Evolutionary conservation across 2,888 invertebrate genomes (phyloP).

Genomic region (Drosophila mayaguana): DNA sequence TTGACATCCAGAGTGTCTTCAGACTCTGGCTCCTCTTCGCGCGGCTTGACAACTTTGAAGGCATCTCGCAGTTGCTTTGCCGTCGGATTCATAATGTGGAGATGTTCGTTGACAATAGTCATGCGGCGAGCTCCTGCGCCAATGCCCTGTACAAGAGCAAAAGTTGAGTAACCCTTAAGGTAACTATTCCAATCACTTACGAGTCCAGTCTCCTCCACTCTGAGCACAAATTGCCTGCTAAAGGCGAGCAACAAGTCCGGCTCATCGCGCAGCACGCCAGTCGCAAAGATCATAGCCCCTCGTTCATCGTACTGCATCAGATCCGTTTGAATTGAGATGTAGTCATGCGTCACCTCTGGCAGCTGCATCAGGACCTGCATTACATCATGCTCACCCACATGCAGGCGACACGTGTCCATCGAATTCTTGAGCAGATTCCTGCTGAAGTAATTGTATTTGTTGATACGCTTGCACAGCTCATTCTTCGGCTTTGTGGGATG

Average conservation of each 20-base stretch:
- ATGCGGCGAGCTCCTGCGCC: constrained; percentile 54
- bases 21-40: neutral
- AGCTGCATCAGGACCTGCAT: constrained; percentile 71
- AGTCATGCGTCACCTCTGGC: constrained; percentile 74
- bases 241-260: constrained; percentile 58
- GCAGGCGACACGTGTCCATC: constrained; percentile 59
- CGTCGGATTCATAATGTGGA: constrained; percentile 76
- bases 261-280: constrained; percentile 56
- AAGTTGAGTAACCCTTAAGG: neutral
- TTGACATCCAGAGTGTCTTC: constrained; percentile 64
- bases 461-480: constrained; percentile 69
- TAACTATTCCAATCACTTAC: constrained; percentile 25
- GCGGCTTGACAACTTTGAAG: constrained; percentile 63
- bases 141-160: constrained; percentile 60
- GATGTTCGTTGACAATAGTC: constrained; percentile 79
- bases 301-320: constrained; percentile 56
- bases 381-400: constrained; percentile 74
- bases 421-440: constrained; percentile 72
- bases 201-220: constrained; percentile 32
- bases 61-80: constrained; percentile 52
- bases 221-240: constrained; percentile 63
- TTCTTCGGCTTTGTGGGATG: constrained; percentile 15
- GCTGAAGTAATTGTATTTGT: constrained; percentile 70
- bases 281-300: constrained; percentile 46
- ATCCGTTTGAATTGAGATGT: constrained; percentile 74